Conservation (phyloP, 2,797 vertebrate species). For the Atherinosoma microstoma region DNA sequence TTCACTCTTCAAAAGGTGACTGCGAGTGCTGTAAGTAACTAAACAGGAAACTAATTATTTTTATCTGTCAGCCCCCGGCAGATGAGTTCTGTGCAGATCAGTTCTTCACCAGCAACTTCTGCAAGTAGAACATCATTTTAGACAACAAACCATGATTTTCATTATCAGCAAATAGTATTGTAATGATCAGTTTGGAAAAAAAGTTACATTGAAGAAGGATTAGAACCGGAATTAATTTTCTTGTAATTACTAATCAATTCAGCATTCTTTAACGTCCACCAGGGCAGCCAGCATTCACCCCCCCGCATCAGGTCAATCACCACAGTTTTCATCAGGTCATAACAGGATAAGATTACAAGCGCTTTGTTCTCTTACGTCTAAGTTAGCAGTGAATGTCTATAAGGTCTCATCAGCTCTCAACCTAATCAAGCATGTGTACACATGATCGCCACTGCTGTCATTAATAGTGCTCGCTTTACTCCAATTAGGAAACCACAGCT, state of each 20-base stretch:
- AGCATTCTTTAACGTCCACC: neutral
- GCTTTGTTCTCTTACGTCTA: neutral
- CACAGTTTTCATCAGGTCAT: neutral
- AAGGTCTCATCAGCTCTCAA: conserved; percentile 5
- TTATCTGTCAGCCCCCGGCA: conserved; percentile 22
- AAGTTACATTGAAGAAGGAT: neutral
- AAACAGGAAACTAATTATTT: conserved; percentile 58
- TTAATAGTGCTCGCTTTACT: conserved; percentile 14
- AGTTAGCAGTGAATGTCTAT: conserved; percentile 22
- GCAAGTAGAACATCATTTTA: neutral
- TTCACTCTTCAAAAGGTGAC: conserved; percentile 56
- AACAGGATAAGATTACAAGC: neutral
- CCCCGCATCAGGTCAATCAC: neutral
- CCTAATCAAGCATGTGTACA: conserved; percentile 21
- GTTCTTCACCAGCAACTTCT: conserved; percentile 8
- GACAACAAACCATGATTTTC: neutral
- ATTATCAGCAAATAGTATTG: neutral
- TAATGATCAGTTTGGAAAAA: neutral
- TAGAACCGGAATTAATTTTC: neutral
- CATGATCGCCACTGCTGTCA: conserved; percentile 1
- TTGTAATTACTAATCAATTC: neutral
- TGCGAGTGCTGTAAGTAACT: conserved; percentile 48
- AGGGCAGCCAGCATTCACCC: neutral
- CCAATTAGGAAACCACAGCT: neutral
- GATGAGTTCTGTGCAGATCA: neutral